Percentiles rank a stretch among this genome's conserved stretches.
phyloP scores from a whole-genome alignment of 2,888 invertebrate genomes.

The Disparrhopalites patrizii region DNA sequence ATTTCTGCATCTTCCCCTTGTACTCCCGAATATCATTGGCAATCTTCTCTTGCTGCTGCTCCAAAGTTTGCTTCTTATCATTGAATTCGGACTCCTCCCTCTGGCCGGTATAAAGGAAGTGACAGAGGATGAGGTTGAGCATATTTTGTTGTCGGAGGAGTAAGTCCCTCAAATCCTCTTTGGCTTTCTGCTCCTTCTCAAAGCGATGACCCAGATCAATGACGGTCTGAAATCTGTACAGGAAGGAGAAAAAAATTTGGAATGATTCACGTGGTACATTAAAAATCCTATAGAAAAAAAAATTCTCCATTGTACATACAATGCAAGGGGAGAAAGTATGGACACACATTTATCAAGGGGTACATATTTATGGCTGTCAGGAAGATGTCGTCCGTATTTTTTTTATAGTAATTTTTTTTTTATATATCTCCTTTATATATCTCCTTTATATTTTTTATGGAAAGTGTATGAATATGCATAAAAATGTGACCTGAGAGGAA shows the following conservation, averaged over 20 bases:
- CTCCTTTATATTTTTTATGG: too few relatives aligned
- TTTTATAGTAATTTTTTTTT: too few relatives aligned
- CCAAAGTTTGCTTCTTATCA: constrained; percentile 21
- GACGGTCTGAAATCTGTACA: constrained; percentile 36
- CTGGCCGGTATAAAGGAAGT: constrained; percentile 43
- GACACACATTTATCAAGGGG: too few relatives aligned
- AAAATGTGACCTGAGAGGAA: constrained; percentile 38
- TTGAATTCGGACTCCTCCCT: constrained; percentile 33
- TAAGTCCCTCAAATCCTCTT: constrained; percentile 38
- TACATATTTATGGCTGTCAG: too few relatives aligned
- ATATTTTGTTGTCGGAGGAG: constrained; percentile 39
- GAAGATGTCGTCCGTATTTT: too few relatives aligned
- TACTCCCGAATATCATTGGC: constrained; percentile 21
- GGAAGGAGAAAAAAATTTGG: not conserved
- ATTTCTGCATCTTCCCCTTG: constrained; percentile 29
- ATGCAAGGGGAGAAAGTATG: too few relatives aligned
- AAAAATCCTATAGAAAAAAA: too few relatives aligned
- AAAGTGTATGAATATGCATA: not conserved
- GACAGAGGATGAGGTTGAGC: constrained; percentile 39
- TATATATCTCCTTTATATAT: too few relatives aligned
- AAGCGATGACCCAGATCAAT: constrained; percentile 37
- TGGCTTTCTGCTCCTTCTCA: constrained; percentile 33
- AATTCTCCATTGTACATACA: too few relatives aligned
- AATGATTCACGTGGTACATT: not conserved
- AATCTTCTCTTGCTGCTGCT: constrained; percentile 29